Base-by-base conservation (phyloP, 1,140 invertebrate genomes). In the Pemphigus obesinymphae region DNA sequence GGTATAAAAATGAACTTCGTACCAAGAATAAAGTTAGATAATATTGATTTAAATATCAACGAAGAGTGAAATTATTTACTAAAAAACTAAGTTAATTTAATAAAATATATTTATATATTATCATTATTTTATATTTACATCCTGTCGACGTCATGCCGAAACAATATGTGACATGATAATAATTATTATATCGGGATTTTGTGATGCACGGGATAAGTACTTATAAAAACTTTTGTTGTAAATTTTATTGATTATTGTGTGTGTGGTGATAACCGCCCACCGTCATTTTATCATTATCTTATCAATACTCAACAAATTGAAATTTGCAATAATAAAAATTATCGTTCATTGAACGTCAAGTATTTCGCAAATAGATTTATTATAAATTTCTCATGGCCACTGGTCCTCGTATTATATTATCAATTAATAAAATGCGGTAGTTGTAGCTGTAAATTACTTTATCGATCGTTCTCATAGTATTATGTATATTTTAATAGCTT, bases 281-380 rank as follows among this genome's bases (percentile, higher is more conserved):
- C 13, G 50, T 55, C 5, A 10, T 58, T 53, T 53, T 53, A 34
- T 61, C 23, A 23, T 78, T 61, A 78, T 58, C 34, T 78, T 58
- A 78, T 78, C 75, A 78, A 26, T 23, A 13, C 17, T 75, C 8
- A 53, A 75, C 17, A n/a, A 53, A 75, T n/a, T 75, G 48, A 75
- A 75, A n/a, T 53, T 20, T 17, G 15, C 17, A 75, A 20, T n/a
- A 53, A 45, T 45, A 45, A 50, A 20, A 48, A 13, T 3, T 50
- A 20, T 20, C 15, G 48, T 3, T 1, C 3, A 50, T n/a, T 20
- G 48, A 55, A 53, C 50, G 20, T 20, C 50, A 7, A 53, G 50
- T 55, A 55, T 55, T 55, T 55, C 5, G n/a, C 50, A 2, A 11
- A 45, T 11, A 23, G 8, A 58, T 26, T 58, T 20, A 53, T 53